Evolutionary conservation across 2,113 vertebrate genomes (phyloP), one percentile per base, ranked within the genome.

Genomic region (Synodontis membranacea): DNA sequence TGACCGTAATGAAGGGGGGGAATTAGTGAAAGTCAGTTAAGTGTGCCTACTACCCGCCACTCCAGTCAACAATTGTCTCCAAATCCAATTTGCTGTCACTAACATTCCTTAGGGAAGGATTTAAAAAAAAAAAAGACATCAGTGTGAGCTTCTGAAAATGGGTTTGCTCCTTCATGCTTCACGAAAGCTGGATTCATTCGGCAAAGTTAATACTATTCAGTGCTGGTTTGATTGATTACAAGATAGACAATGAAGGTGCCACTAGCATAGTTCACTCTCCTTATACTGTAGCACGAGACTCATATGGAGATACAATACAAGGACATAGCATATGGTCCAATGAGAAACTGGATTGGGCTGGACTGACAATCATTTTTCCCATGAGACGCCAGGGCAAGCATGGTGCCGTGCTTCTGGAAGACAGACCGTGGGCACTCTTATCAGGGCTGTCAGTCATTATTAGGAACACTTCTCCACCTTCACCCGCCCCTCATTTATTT

Each of bases 11-110:
- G 28, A 78, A 31, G 46, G 5, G 17, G 19, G 34, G 52, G 52
- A 31, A 39, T 56, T 80, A 42, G 78, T 80, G 23, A 80, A 58
- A 52, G 82, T 88, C 86, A 84, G 76, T 83, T 88, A 74, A 84
- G 74, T 88, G 23, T 14, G 68, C 48, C 74, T 83, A 85, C 83
- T 85, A 86, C 83, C 83, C 23, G 74, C 42, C 37, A 50, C 37
- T 84, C 84, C 84, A 84, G 87, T 87, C 52, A 86, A 78, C 78
- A 88, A 88, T 48, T 84, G 87, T 80, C 84, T 87, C 84, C 52
- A 84, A 90, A 90, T 87, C 89, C 66, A 86, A 85, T 87, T 87
- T 81, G 60, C 64, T 66, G 42, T 86, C 37, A n/a, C 83, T 80
- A 80, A 74, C 46, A n/a, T 62, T 62, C 83, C 84, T 82, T n/a